These are phyloP conservation scores for Neolamprologus ventralis DNA, from an alignment of 2,113 vertebrate species.

Conservation along the genomic window DNA sequence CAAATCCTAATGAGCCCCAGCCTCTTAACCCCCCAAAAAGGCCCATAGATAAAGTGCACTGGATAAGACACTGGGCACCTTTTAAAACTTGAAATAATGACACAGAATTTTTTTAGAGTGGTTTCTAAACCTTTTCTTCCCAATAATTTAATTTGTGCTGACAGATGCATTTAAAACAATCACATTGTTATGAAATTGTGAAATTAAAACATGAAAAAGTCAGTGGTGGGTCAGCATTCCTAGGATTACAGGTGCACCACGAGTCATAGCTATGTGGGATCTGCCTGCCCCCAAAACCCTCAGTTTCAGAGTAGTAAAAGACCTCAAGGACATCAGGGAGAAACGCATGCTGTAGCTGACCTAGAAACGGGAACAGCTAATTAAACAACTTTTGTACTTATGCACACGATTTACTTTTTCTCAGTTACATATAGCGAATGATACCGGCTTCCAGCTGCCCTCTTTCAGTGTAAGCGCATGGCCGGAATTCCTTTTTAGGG, in stretches of 20 bases:
- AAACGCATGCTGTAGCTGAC: neutral
- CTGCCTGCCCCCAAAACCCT: neutral
- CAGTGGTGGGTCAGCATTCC: neutral
- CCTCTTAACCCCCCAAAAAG: neutral
- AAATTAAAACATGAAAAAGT: neutral
- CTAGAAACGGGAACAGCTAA: neutral
- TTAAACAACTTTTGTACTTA: neutral
- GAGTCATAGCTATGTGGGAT: fast-evolving
- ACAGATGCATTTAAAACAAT: neutral
- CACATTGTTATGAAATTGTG: fast-evolving
- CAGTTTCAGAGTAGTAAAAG: neutral
- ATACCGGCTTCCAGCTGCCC: neutral
- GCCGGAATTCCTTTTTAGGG: neutral
- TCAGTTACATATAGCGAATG: neutral
- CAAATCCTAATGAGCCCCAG: neutral
- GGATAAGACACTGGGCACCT: neutral
- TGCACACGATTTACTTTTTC: neutral
- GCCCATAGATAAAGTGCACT: neutral
- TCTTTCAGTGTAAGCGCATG: neutral
- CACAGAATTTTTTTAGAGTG: fast-evolving
- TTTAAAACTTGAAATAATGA: neutral
- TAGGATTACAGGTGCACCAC: neutral
- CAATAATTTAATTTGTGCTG: neutral
- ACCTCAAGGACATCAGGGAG: neutral
- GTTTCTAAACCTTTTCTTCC: neutral